Conservation (phyloP, 2,113 vertebrate genomes). For the Tragelaphus buxtoni region DNA sequence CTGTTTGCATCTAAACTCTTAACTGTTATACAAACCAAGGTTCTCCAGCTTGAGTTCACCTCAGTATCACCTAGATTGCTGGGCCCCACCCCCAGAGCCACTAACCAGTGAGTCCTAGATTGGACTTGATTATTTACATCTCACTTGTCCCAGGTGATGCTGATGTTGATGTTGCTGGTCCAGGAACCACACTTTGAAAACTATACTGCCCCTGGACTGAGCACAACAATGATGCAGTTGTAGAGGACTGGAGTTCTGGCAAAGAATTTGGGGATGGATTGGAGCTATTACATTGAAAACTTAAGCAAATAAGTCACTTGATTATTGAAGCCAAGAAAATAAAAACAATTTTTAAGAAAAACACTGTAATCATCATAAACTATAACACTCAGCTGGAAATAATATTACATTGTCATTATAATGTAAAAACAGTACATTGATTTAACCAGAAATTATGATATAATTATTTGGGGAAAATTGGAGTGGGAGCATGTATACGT, state of each 20-base stretch:
- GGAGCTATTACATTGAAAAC: conserved; percentile 1
- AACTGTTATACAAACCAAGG: not conserved
- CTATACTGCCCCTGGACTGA: not conserved
- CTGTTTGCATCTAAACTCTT: not conserved
- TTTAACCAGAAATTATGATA: conserved; percentile 41
- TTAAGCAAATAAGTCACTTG: conserved; percentile 26
- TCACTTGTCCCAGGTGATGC: not conserved
- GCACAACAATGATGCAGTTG: not conserved
- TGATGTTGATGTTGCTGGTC: not conserved
- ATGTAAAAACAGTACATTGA: not conserved
- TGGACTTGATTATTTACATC: not conserved
- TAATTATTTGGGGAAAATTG: conserved; percentile 33
- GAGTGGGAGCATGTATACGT: not conserved
- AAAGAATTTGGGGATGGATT: not conserved
- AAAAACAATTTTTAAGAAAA: conserved; percentile 40
- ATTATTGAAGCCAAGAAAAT: conserved; percentile 24
- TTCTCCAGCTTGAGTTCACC: not conserved
- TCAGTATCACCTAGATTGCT: not conserved
- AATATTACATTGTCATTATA: conserved; percentile 35
- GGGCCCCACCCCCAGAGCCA: not conserved
- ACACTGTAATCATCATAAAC: conserved; percentile 30
- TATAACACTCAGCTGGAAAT: conserved; percentile 15
- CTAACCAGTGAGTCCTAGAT: not conserved
- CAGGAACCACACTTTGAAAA: not conserved
- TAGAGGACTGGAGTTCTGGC: not conserved